phyloP scores from a whole-genome alignment of 2,888 invertebrate species.

The Drosophila setosimentum region DNA sequence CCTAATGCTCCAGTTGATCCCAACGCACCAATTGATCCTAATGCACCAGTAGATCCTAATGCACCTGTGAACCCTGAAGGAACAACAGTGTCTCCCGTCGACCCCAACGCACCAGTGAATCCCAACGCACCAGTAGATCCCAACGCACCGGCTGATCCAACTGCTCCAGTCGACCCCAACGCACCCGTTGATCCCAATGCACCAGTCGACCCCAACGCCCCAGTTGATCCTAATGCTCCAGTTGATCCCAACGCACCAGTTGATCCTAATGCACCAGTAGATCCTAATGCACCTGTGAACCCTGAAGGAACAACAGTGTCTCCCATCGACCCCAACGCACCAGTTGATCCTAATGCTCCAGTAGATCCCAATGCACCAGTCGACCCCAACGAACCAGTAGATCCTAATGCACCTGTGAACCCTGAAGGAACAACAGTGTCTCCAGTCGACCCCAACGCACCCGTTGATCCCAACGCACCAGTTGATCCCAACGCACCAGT shows the following conservation, averaged over 20 bases:
- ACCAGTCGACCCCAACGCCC: background rate
- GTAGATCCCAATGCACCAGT: conserved; percentile 1
- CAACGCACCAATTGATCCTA: background rate
- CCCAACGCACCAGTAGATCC: conserved; percentile 12
- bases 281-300: background rate
- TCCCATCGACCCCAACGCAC: background rate
- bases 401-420: conserved; percentile 21
- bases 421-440: too few relatives aligned
- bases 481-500: conserved; percentile 2
- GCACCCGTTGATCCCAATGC: conserved; percentile 1
- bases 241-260: background rate
- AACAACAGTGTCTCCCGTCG: background rate
- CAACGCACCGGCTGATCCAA: conserved; percentile 3
- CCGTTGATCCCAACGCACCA: conserved; percentile 23
- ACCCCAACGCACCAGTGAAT: conserved; percentile 3
- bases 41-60: background rate
- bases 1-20: background rate
- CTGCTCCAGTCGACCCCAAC: background rate
- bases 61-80: background rate
- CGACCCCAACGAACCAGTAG: background rate
- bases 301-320: too few relatives aligned
- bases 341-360: conserved; percentile 1
- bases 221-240: conserved; percentile 10
- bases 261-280: background rate
- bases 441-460: conserved; percentile 7